phyloP scores from a whole-genome alignment of 1,140 invertebrate species.

The Penaeus indicus region DNA sequence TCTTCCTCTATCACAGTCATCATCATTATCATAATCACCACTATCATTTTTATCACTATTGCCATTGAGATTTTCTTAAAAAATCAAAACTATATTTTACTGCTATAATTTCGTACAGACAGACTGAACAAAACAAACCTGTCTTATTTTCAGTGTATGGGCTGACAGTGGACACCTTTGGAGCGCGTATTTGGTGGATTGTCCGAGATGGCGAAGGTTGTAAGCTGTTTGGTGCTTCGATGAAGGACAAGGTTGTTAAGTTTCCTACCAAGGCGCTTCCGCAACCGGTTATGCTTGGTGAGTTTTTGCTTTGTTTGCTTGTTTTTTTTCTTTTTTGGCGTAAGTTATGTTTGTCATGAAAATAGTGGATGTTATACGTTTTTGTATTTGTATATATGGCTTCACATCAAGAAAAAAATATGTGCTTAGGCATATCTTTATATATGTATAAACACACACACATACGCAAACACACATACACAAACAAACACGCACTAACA shows the following conservation, averaged over 20 bases:
- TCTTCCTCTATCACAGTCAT: background rate
- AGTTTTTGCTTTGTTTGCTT: background rate
- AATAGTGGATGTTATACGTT: too few relatives aligned
- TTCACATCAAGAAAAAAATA: too few relatives aligned
- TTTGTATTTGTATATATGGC: too few relatives aligned
- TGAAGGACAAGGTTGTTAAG: background rate
- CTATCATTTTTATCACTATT: slow-evolving; percentile 27
- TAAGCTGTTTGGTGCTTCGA: slow-evolving; percentile 17
- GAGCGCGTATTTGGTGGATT: slow-evolving; percentile 77
- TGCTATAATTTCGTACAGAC: too few relatives aligned
- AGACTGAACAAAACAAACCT: too few relatives aligned
- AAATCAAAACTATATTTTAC: too few relatives aligned
- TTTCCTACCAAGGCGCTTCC: slow-evolving; percentile 35
- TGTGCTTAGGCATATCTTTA: too few relatives aligned
- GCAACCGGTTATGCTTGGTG: slow-evolving; percentile 53
- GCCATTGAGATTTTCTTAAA: background rate
- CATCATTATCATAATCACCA: background rate
- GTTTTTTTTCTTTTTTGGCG: background rate
- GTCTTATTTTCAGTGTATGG: slow-evolving; percentile 79
- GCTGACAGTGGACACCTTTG: slow-evolving; percentile 82
- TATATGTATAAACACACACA: too few relatives aligned
- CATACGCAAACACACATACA: too few relatives aligned
- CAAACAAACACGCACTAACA: too few relatives aligned
- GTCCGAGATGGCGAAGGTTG: slow-evolving; percentile 57
- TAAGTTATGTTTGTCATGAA: background rate